These are phyloP conservation scores for Cepaea hortensis DNA, from an alignment of 2,888 invertebrate genomes.

Conservation along the genomic window DNA sequence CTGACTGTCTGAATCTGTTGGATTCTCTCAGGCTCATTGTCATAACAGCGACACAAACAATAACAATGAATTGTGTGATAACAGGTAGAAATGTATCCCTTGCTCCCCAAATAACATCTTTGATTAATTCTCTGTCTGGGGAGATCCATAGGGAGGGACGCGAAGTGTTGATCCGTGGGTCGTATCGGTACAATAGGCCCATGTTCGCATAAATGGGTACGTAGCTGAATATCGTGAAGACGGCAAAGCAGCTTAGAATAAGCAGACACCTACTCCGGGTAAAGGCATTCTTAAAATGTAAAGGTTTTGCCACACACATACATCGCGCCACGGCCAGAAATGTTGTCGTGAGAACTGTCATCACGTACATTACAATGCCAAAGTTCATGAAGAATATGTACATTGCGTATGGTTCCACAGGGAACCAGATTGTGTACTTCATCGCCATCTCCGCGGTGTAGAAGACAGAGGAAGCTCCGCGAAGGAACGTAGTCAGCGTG, in stretches of 20 bases:
- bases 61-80: neutral
- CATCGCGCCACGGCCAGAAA: constrained; percentile 31
- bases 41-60: constrained; percentile 21
- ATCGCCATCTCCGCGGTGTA: neutral
- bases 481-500: neutral
- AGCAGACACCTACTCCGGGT: neutral
- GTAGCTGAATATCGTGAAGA: neutral
- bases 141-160: neutral
- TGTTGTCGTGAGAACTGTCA: constrained; percentile 12
- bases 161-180: neutral
- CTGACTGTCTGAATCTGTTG: neutral
- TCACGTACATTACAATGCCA: neutral
- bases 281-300: neutral
- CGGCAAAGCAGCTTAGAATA: neutral
- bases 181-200: neutral
- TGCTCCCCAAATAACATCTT: neutral
- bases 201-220: constrained; percentile 11
- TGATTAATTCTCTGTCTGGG: neutral
- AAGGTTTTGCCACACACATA: constrained; percentile 7
- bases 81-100: neutral
- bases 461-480: neutral
- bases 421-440: neutral
- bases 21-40: neutral
- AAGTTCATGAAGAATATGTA: neutral
- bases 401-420: neutral